A percentile compares a stretch with the other conserved stretches of the same genome.
Evolutionary conservation across 2,888 invertebrate species (phyloP).

Genomic region (Nemotelus pantherinus): DNA sequence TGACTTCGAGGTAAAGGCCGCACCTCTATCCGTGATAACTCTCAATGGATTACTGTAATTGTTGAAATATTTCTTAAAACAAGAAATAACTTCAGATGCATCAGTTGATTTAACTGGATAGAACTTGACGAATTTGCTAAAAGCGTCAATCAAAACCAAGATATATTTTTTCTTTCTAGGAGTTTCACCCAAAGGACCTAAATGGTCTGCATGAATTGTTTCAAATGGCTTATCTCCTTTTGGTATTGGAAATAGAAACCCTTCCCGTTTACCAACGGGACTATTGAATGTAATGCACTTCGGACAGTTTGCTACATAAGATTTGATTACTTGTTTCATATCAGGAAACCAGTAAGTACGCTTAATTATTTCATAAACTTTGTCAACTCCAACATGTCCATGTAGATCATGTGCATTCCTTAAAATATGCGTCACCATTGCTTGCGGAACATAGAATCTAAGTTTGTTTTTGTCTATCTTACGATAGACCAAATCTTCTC

Average conservation of each 20-base stretch:
- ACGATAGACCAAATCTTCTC: conserved; percentile 39
- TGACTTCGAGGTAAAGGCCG: conserved; percentile 21
- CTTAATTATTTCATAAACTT: conserved; percentile 52
- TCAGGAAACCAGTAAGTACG: conserved; percentile 57
- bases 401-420: conserved; percentile 52
- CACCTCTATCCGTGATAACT: conserved; percentile 26
- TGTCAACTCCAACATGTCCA: conserved; percentile 56
- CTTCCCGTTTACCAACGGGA: conserved; percentile 21
- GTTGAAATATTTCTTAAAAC: conserved; percentile 25
- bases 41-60: conserved; percentile 16
- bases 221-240: conserved; percentile 54
- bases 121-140: conserved; percentile 48
- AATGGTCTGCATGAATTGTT: conserved; percentile 47
- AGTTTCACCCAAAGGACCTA: conserved; percentile 46
- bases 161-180: conserved; percentile 44
- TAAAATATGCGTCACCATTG: conserved; percentile 50
- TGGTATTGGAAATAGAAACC: conserved; percentile 54
- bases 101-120: conserved; percentile 32
- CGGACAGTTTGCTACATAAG: conserved; percentile 25
- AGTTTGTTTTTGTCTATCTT: conserved; percentile 8
- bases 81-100: background rate
- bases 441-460: conserved; percentile 48
- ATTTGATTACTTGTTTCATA: conserved; percentile 46
- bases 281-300: conserved; percentile 14
- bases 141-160: conserved; percentile 44